Conservation (phyloP, 2,113 vertebrate species). For the Rhinichthys klamathensis region DNA sequence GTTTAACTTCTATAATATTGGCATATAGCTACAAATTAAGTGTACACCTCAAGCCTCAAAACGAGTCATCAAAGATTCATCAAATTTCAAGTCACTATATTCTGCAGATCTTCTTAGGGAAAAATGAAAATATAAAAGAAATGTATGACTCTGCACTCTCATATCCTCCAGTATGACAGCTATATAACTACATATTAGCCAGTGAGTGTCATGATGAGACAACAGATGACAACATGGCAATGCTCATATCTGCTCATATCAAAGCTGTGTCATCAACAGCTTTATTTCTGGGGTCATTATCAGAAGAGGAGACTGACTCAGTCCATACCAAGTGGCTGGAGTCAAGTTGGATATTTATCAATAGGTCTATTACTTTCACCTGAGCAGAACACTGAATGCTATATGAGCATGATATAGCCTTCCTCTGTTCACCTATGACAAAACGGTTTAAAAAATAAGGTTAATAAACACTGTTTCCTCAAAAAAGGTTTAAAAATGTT, state of each 20-base stretch:
- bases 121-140: neutral
- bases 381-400: neutral
- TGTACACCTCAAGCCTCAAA: neutral
- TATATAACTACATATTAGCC: constrained; percentile 23
- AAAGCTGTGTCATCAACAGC: constrained; percentile 37
- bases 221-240: constrained; percentile 41
- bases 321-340: constrained; percentile 34
- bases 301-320: constrained; percentile 1
- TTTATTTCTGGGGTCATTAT: constrained; percentile 45
- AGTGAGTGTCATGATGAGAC: constrained; percentile 28
- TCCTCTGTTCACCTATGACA: neutral
- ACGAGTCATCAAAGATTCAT: neutral
- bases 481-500: neutral
- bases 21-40: neutral
- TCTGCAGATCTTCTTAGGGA: neutral
- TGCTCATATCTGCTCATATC: too few relatives aligned
- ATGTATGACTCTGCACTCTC: neutral
- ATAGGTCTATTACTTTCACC: neutral
- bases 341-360: constrained; percentile 25
- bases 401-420: neutral
- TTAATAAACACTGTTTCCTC: neutral
- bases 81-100: neutral
- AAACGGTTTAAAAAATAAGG: neutral
- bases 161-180: constrained; percentile 14
- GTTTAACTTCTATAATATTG: neutral